Percentiles rank a stretch among this genome's conserved stretches.
Conservation (phyloP, 2,888 invertebrate genomes). For the Drosophila diplacantha region DNA sequence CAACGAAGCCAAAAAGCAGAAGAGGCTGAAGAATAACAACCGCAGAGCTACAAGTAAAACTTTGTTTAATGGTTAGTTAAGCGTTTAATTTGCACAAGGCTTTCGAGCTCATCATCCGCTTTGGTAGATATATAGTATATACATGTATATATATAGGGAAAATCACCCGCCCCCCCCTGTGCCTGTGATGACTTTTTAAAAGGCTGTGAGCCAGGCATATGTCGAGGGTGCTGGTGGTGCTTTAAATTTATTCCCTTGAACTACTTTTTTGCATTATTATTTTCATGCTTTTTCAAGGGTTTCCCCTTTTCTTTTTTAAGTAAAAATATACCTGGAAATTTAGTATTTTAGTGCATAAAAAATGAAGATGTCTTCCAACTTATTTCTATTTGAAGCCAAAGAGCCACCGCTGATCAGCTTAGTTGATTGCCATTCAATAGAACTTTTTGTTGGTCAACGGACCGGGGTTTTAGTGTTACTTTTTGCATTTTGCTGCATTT, state of each 20-base stretch:
- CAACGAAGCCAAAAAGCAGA: conserved; percentile 7
- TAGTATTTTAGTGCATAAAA: background rate
- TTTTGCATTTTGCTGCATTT: background rate
- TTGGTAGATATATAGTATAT: background rate
- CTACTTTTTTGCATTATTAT: background rate
- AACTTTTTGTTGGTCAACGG: conserved; percentile 6
- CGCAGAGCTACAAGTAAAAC: conserved; percentile 68
- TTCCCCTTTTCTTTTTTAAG: background rate
- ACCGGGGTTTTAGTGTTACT: conserved; percentile 2
- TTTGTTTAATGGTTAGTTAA: conserved; percentile 69
- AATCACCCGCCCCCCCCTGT: background rate
- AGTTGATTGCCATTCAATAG: background rate
- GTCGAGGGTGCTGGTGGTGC: conserved; percentile 2
- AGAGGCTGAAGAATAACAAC: conserved; percentile 40
- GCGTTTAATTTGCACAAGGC: conserved; percentile 65
- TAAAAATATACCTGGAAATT: background rate
- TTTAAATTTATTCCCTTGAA: background rate
- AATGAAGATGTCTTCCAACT: background rate
- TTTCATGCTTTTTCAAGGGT: background rate
- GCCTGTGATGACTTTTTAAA: conserved; percentile 55
- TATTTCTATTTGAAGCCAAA: background rate
- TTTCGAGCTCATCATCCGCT: conserved; percentile 31
- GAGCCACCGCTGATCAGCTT: conserved; percentile 1
- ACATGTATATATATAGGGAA: background rate
- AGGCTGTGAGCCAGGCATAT: conserved; percentile 43